Conservation (phyloP, 2,797 vertebrate genomes). For the Trematomus bernacchii region DNA sequence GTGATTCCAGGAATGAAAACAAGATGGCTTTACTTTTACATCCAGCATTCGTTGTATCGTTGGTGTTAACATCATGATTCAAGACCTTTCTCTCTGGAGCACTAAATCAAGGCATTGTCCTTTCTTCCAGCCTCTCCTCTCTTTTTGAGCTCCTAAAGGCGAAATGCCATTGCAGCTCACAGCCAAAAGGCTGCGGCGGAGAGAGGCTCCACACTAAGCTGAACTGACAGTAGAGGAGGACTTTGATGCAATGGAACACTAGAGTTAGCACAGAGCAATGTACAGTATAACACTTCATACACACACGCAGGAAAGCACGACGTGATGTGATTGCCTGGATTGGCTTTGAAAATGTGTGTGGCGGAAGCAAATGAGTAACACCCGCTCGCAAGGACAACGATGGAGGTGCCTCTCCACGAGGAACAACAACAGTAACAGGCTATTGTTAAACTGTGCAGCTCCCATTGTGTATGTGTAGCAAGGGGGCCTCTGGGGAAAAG, state of each 20-base stretch:
- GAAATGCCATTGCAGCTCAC: slow-evolving; percentile 70
- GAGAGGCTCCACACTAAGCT: slow-evolving; percentile 69
- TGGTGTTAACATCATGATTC: slow-evolving; percentile 46
- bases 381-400: slow-evolving; percentile 10
- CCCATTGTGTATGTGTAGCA: slow-evolving; percentile 25
- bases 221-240: slow-evolving; percentile 74
- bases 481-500: slow-evolving; percentile 22
- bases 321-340: slow-evolving; percentile 41
- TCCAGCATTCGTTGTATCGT: slow-evolving; percentile 21
- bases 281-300: slow-evolving; percentile 59
- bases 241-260: slow-evolving; percentile 68
- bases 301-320: slow-evolving; percentile 43
- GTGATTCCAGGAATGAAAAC: background rate
- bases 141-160: slow-evolving; percentile 62
- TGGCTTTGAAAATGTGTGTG: slow-evolving; percentile 49
- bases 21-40: slow-evolving; percentile 9
- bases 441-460: slow-evolving; percentile 39
- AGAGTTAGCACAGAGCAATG: slow-evolving; percentile 51
- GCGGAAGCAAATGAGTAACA: slow-evolving; percentile 25
- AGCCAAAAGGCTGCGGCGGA: slow-evolving; percentile 70
- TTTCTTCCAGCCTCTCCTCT: slow-evolving; percentile 48
- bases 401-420: slow-evolving; percentile 22
- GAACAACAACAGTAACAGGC: slow-evolving; percentile 14
- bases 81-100: slow-evolving; percentile 61
- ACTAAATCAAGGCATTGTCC: slow-evolving; percentile 61